A percentile compares a stretch with the other conserved stretches of the same genome.
Conservation (phyloP, 2,113 vertebrate species). For the Grus americana region DNA sequence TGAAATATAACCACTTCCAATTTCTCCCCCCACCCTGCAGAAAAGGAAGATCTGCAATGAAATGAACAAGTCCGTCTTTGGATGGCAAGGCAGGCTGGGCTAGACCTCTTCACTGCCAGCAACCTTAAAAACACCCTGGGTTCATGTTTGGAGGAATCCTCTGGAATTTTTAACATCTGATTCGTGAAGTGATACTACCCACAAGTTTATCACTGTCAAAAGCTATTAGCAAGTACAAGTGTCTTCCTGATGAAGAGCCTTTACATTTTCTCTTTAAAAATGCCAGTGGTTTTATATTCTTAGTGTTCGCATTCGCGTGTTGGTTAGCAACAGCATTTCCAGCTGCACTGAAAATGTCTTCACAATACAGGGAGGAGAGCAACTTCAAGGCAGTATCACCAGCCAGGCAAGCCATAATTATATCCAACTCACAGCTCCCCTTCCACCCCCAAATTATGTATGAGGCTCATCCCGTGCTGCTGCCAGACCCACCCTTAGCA, state of each 20-base stretch:
- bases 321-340: conserved; percentile 62
- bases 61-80: background rate
- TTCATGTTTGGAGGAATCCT: conserved; percentile 19
- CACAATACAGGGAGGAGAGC: conserved; percentile 50
- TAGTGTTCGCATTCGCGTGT: background rate
- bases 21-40: background rate
- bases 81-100: background rate
- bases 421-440: conserved; percentile 38
- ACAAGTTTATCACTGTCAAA: background rate
- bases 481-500: background rate
- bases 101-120: background rate
- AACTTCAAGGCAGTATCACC: conserved; percentile 43
- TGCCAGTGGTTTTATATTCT: background rate
- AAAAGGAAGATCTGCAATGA: background rate
- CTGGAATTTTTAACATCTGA: conserved; percentile 41
- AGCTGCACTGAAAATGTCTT: conserved; percentile 62
- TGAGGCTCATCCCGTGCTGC: conserved; percentile 23
- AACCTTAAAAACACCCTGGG: background rate
- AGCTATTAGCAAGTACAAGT: background rate
- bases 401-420: conserved; percentile 69
- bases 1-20: background rate
- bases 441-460: conserved; percentile 31
- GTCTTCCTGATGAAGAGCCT: background rate
- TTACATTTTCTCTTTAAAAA: background rate
- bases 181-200: conserved; percentile 11